Conservation (phyloP, 2,888 invertebrate species). For the Synanthedon formicaeformis region DNA sequence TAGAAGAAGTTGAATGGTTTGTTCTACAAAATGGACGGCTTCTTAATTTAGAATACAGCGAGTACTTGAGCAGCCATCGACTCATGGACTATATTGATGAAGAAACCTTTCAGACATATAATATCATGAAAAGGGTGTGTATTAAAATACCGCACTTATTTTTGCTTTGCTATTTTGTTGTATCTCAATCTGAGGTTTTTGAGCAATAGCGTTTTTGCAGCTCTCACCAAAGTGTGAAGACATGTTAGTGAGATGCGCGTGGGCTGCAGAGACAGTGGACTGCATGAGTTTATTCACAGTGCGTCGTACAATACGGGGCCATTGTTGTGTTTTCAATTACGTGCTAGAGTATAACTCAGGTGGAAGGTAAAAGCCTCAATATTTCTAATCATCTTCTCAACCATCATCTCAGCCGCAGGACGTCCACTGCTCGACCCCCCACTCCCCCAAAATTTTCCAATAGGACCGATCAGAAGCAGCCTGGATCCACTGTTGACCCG, state of each 20-base stretch:
- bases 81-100: constrained; percentile 9
- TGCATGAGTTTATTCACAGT: constrained; percentile 51
- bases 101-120: constrained; percentile 8
- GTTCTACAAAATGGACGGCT: constrained; percentile 27
- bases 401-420: too few relatives aligned
- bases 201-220: constrained; percentile 20
- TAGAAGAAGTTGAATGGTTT: constrained; percentile 18
- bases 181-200: too few relatives aligned
- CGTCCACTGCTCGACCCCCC: too few relatives aligned
- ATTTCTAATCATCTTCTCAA: too few relatives aligned
- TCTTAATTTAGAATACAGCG: constrained; percentile 29
- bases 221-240: constrained; percentile 63
- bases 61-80: constrained; percentile 9
- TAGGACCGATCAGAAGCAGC: too few relatives aligned
- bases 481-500: too few relatives aligned
- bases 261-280: constrained; percentile 37
- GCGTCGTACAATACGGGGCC: constrained; percentile 65
- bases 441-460: too few relatives aligned
- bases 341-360: constrained; percentile 27
- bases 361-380: constrained; percentile 18
- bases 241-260: constrained; percentile 58
- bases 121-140: constrained; percentile 24
- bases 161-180: too few relatives aligned
- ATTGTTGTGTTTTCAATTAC: constrained; percentile 71
- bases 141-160: background rate